Conservation (phyloP, 2,888 invertebrate species). For the Cheilosia urbana region DNA sequence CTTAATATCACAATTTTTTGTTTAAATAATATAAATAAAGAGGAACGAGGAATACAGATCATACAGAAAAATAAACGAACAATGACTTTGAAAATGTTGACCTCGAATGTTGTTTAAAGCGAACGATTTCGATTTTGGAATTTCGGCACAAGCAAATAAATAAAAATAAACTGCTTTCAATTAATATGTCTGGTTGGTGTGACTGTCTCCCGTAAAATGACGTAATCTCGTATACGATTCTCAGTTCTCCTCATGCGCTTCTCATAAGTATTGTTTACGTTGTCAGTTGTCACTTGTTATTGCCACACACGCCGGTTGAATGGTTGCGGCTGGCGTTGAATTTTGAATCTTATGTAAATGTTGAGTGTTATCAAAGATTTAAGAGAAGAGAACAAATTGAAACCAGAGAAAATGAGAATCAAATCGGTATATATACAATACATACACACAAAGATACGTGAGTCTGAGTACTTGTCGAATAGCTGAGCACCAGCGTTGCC, state of each 20-base stretch:
- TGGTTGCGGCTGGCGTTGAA: too few species aligned
- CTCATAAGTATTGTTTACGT: slow-evolving; percentile 23
- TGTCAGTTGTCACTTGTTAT: neutral
- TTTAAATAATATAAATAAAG: neutral
- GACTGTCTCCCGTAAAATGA: slow-evolving; percentile 10
- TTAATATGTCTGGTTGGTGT: neutral
- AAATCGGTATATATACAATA: too few species aligned
- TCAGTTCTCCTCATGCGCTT: slow-evolving; percentile 15
- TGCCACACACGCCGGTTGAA: too few species aligned
- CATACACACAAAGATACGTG: too few species aligned
- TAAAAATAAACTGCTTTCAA: slow-evolving; percentile 5
- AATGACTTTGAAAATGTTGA: neutral
- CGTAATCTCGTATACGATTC: slow-evolving; percentile 12
- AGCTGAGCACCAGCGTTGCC: too few species aligned
- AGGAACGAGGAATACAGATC: neutral
- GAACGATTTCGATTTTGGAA: slow-evolving; percentile 4
- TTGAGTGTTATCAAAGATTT: too few species aligned
- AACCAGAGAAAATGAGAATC: too few species aligned
- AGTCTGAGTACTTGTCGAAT: too few species aligned
- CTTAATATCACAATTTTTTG: neutral
- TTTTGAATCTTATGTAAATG: too few species aligned
- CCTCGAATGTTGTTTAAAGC: slow-evolving; percentile 15
- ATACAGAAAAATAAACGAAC: neutral
- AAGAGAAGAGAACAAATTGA: too few species aligned
- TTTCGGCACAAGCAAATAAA: neutral